Percentiles rank a stretch among this genome's conserved stretches.
phyloP scores from a whole-genome alignment of 1,140 invertebrate species.

The Araneus ventricosus region DNA sequence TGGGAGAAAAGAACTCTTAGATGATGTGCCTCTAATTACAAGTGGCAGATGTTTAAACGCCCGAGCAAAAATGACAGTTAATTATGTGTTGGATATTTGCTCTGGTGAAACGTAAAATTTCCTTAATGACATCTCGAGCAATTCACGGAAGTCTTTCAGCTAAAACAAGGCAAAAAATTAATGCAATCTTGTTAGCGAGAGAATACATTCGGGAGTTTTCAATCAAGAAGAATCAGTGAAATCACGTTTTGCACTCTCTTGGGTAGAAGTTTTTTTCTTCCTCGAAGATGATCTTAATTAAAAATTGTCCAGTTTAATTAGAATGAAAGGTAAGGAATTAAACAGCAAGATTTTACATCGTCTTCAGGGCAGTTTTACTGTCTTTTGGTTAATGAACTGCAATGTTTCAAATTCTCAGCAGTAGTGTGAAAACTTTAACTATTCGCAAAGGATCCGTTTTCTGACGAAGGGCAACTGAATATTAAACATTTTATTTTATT shows the following conservation, averaged over 20 bases:
- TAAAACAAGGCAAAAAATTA: background rate
- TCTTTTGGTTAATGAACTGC: too few species aligned
- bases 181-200: background rate
- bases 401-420: too few species aligned
- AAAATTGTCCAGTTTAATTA: background rate
- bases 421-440: too few species aligned
- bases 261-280: background rate
- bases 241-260: background rate
- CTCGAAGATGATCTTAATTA: background rate
- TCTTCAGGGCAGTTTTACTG: too few species aligned
- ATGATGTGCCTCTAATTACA: background rate
- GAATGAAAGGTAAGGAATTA: background rate
- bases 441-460: too few species aligned
- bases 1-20: background rate
- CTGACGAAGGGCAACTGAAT: too few species aligned
- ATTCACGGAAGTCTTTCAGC: background rate
- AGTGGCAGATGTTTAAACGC: background rate
- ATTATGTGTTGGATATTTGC: background rate
- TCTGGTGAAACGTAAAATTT: background rate
- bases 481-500: too few species aligned
- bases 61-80: background rate
- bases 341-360: background rate
- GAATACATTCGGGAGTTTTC: background rate
- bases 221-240: background rate
- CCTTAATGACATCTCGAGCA: background rate